Percentiles rank a stretch among this genome's conserved stretches.
These are phyloP conservation scores for Aphidius colemani DNA, from an alignment of 2,888 invertebrate species.

Conservation along the genomic window DNA sequence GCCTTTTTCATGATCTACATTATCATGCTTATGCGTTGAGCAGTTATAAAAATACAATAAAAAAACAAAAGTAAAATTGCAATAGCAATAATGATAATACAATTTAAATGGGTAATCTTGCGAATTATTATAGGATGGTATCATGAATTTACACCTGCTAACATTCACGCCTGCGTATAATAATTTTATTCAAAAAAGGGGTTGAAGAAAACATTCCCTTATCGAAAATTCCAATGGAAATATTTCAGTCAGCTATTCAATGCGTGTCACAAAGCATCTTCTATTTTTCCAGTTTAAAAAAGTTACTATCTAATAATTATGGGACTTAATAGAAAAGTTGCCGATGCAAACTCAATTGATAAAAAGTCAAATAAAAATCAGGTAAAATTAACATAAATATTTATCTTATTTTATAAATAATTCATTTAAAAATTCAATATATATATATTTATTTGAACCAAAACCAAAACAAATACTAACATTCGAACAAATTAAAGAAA, in stretches of 20 bases:
- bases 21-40: no score
- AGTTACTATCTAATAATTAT: constrained; percentile 21
- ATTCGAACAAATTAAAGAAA: no score
- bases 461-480: no score
- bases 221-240: constrained; percentile 43
- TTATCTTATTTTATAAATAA: neutral
- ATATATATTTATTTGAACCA: no score
- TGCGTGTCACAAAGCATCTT: constrained; percentile 6
- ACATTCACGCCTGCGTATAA: constrained; percentile 49
- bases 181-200: no score
- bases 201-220: constrained; percentile 7
- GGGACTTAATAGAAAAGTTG: constrained; percentile 38
- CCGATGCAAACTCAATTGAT: constrained; percentile 31
- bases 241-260: constrained; percentile 32
- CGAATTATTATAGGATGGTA: constrained; percentile 27
- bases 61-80: no score
- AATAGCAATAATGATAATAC: no score
- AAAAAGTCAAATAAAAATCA: constrained; percentile 37
- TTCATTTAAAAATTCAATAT: no score
- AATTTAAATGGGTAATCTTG: no score
- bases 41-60: no score
- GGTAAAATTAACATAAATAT: constrained; percentile 34
- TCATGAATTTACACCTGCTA: constrained; percentile 45
- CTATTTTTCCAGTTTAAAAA: no score
- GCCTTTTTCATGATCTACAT: no score